Evolutionary conservation across 2,888 invertebrate species (phyloP).

Genomic region (Drosophila birchii): DNA sequence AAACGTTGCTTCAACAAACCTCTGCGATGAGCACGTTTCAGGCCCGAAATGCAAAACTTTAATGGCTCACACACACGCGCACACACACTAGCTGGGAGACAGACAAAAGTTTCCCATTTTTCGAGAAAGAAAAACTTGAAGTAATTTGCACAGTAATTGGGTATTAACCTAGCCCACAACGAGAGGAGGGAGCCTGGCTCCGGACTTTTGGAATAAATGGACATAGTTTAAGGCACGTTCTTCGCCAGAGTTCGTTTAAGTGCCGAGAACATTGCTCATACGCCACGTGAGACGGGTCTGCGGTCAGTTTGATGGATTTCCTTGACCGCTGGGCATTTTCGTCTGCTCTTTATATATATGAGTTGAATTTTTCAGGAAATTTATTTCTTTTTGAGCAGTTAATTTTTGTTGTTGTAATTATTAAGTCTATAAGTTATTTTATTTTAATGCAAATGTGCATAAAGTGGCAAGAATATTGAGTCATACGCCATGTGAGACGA

Average conservation of each 20-base stretch:
- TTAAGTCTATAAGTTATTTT: not conserved
- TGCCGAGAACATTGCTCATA: slow-evolving; percentile 59
- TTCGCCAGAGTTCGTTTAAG: slow-evolving; percentile 42
- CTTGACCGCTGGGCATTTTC: slow-evolving; percentile 22
- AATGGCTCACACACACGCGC: slow-evolving; percentile 45
- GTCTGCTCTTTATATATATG: slow-evolving; percentile 8
- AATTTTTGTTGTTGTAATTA: not conserved
- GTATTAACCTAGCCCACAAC: slow-evolving; percentile 82
- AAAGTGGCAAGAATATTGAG: slow-evolving; percentile 55
- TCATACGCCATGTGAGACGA: slow-evolving; percentile 54
- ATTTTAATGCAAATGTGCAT: slow-evolving; percentile 11
- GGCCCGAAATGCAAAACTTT: slow-evolving; percentile 66
- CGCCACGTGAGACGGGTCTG: slow-evolving; percentile 29
- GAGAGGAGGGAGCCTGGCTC: not conserved
- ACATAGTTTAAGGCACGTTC: slow-evolving; percentile 70
- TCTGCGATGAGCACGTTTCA: slow-evolving; percentile 48
- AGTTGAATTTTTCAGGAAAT: not conserved
- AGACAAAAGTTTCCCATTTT: slow-evolving; percentile 44
- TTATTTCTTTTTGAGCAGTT: not conserved
- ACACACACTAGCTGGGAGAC: slow-evolving; percentile 19
- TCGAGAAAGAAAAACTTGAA: slow-evolving; percentile 65
- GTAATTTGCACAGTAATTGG: slow-evolving; percentile 84
- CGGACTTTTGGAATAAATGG: slow-evolving; percentile 68
- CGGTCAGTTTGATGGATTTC: slow-evolving; percentile 74
- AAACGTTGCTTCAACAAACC: slow-evolving; percentile 28